These are phyloP conservation scores for Opisthocomus hoazin DNA, from an alignment of 2,113 vertebrate species.

Conservation along the genomic window DNA sequence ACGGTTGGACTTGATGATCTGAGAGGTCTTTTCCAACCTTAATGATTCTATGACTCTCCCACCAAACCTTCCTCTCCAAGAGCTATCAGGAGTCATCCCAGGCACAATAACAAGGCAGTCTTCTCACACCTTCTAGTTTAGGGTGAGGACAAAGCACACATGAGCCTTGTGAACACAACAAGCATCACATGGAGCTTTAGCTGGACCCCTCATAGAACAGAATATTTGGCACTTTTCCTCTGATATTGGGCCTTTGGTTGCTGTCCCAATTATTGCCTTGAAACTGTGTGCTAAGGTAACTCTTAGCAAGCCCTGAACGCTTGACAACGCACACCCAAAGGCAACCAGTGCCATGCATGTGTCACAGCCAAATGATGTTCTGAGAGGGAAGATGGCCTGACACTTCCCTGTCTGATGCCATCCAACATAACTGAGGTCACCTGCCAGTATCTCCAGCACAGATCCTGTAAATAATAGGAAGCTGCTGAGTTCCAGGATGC, in stretches of 20 bases:
- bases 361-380: not conserved
- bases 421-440: not conserved
- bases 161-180: fast-evolving
- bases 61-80: not conserved
- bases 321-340: not conserved
- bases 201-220: not conserved
- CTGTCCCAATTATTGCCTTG: not conserved
- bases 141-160: not conserved
- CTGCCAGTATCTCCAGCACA: not conserved
- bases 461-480: not conserved
- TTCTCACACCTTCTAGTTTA: not conserved
- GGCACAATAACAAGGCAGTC: not conserved
- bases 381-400: not conserved
- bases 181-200: not conserved
- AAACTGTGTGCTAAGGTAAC: not conserved
- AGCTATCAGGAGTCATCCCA: not conserved
- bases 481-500: not conserved
- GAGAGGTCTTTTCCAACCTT: no score
- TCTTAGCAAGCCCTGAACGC: not conserved
- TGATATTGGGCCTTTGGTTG: not conserved
- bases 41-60: no score
- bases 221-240: not conserved
- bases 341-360: fast-evolving
- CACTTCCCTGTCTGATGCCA: not conserved
- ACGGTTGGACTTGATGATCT: no score